A percentile compares a stretch with the other conserved stretches of the same genome.
These are phyloP conservation scores for Papilio aristodemus DNA, from an alignment of 1,140 invertebrate genomes.

Conservation along the genomic window DNA sequence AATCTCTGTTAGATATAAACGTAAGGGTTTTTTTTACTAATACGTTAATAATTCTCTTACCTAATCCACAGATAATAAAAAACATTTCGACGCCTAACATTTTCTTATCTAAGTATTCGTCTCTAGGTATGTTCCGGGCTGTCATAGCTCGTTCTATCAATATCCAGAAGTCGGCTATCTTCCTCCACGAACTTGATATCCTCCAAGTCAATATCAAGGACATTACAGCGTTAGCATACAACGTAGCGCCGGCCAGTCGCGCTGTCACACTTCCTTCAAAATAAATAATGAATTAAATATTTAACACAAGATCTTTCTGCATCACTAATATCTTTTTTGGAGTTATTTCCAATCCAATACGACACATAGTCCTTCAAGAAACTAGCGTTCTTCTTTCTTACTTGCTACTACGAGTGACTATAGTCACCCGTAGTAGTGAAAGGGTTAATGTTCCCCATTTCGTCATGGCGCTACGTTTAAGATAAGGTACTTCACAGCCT, in stretches of 20 bases:
- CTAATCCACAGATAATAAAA: conserved; percentile 40
- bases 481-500: too few species aligned
- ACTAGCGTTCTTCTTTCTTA: too few species aligned
- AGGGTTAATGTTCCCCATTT: too few species aligned
- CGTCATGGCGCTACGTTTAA: too few species aligned
- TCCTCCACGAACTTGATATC: conserved; percentile 46
- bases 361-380: too few species aligned
- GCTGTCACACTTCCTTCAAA: conserved; percentile 55
- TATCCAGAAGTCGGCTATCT: conserved; percentile 47
- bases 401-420: too few species aligned
- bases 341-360: too few species aligned
- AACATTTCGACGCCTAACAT: conserved; percentile 43
- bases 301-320: not conserved
- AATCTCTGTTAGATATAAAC: too few species aligned
- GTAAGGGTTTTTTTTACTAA: too few species aligned
- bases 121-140: conserved; percentile 45
- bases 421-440: too few species aligned
- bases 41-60: too few species aligned
- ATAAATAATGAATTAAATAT: conserved; percentile 29
- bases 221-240: conserved; percentile 50
- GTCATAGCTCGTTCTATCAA: conserved; percentile 44
- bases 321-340: too few species aligned
- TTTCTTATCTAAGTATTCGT: conserved; percentile 41
- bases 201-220: conserved; percentile 50
- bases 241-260: conserved; percentile 56